These are phyloP conservation scores for Pteromalus puparum DNA, from an alignment of 1,140 invertebrate species.

Conservation along the genomic window DNA sequence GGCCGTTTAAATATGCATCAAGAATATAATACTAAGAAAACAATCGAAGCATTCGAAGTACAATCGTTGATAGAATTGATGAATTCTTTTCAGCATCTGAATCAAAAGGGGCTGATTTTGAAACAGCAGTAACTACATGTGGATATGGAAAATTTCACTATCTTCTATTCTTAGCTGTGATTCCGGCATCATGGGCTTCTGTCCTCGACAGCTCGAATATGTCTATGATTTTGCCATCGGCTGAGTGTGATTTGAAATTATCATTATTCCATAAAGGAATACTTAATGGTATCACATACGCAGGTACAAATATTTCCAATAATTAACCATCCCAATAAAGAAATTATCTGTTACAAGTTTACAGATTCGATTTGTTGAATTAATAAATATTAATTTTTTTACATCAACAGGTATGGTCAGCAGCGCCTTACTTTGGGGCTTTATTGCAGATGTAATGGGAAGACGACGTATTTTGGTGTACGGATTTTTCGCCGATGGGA, in stretches of 20 bases:
- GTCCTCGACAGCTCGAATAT: constrained; percentile 81
- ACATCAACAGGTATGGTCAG: constrained; percentile 83
- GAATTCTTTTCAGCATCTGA: constrained; percentile 23
- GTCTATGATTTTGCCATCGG: constrained; percentile 82
- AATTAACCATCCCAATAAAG: background rate
- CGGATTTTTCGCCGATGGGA: constrained; percentile 82
- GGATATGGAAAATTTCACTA: constrained; percentile 82
- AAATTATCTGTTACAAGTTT: background rate
- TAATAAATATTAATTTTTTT: no score
- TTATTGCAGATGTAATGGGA: constrained; percentile 85
- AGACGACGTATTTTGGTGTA: constrained; percentile 82
- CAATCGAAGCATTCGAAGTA: no score
- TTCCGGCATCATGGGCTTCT: constrained; percentile 80
- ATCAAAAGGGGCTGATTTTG: constrained; percentile 77
- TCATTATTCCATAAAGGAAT: constrained; percentile 81
- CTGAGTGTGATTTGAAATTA: constrained; percentile 82
- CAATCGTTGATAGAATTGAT: background rate
- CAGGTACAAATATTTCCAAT: constrained; percentile 73
- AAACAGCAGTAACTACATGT: constrained; percentile 77
- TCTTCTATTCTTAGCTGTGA: constrained; percentile 77
- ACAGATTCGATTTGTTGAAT: constrained; percentile 42
- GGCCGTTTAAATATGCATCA: no score
- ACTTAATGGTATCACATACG: constrained; percentile 81
- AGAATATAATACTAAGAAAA: no score
- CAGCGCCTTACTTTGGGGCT: constrained; percentile 89